Base-by-base conservation (phyloP, 2,888 invertebrate genomes). In the Tipula unca region DNA sequence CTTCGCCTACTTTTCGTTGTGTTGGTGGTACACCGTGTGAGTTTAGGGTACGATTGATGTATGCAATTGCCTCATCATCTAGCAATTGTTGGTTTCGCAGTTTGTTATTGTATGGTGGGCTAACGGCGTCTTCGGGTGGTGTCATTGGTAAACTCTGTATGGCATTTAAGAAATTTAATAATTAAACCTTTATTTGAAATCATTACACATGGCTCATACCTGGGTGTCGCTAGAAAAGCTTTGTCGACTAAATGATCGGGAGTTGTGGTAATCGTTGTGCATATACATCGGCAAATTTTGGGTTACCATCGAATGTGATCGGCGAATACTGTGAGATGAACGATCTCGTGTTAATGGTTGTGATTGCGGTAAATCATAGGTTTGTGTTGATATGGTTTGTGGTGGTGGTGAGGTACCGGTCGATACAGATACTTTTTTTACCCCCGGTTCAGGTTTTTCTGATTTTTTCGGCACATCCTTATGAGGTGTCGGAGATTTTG, bases 331-430 rank as follows among this genome's bases (percentile, higher is more conserved):
- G 87, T 32, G 87, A 87, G 35, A 36, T 39, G 84, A 36, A 10
- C 84, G 84, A 20, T 84, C 84, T 39, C 84, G 82, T 87, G 86
- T 54, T 87, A 86, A 85, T 86, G 86, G 82, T 85, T 82, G 82
- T 86, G 25, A 69, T 69, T 69, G 69, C 10, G 69, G 69, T 25
- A 25, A 20, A 69, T 69, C 69, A 13, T 69, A 69, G 10, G 69
- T 69, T 93, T 97, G 97, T 29, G 97, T 97, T 32, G 96, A 96
- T 89, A 96, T 96, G 89, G 92, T 96, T 90, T 97, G 97, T 1
- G 97, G 96, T 39, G 96, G 96, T 82, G 97, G 96, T 39, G 96
- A 96, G 39, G 96, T 96, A 86, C 95, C 96, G 85, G 94, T 95
- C 86, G 95, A 95, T 82, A 91, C 91, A 8, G 87, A 13, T 10